A percentile compares a stretch with the other conserved stretches of the same genome.
Evolutionary conservation across 1,140 invertebrate genomes (phyloP).

Genomic region (Trichogramma pretiosum): DNA sequence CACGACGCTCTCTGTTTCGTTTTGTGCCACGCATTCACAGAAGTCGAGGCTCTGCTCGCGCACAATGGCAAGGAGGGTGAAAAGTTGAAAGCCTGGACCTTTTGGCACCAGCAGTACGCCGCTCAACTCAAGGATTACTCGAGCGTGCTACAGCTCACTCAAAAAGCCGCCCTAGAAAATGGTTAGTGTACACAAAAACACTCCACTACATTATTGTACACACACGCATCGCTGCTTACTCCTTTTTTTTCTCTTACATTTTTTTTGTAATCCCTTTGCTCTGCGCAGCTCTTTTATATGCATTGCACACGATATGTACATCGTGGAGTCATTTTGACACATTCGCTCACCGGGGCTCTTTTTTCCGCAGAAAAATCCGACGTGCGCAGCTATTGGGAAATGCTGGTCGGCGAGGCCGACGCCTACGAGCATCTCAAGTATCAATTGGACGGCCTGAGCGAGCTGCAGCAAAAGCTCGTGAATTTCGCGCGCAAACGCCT

Average conservation of each 20-base stretch:
- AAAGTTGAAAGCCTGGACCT: slow-evolving; percentile 27
- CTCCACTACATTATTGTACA: background rate
- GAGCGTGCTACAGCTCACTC: slow-evolving; percentile 45
- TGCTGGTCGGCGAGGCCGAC: slow-evolving; percentile 45
- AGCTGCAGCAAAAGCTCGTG: slow-evolving; percentile 48
- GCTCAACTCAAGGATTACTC: slow-evolving; percentile 37
- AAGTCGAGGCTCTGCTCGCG: slow-evolving; percentile 24
- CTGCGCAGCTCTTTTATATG: slow-evolving; percentile 8
- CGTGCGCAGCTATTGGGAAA: slow-evolving; percentile 53
- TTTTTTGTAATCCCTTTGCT: background rate
- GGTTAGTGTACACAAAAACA: slow-evolving; percentile 34
- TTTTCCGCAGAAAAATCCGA: slow-evolving; percentile 32
- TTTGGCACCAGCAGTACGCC: slow-evolving; percentile 28
- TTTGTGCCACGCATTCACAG: slow-evolving; percentile 15
- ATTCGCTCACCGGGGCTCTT: slow-evolving; percentile 6
- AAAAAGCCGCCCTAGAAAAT: slow-evolving; percentile 49
- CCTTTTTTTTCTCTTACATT: too few relatives aligned
- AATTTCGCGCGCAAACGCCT: slow-evolving; percentile 43
- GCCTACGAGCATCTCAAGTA: slow-evolving; percentile 44
- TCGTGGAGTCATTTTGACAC: slow-evolving; percentile 9
- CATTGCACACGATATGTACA: too few relatives aligned
- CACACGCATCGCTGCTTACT: background rate
- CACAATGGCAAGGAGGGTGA: slow-evolving; percentile 18
- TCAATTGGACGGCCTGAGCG: slow-evolving; percentile 47
- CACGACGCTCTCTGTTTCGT: background rate